Conservation (phyloP, 2,113 vertebrate species). For the Rhodinocichla rosea region DNA sequence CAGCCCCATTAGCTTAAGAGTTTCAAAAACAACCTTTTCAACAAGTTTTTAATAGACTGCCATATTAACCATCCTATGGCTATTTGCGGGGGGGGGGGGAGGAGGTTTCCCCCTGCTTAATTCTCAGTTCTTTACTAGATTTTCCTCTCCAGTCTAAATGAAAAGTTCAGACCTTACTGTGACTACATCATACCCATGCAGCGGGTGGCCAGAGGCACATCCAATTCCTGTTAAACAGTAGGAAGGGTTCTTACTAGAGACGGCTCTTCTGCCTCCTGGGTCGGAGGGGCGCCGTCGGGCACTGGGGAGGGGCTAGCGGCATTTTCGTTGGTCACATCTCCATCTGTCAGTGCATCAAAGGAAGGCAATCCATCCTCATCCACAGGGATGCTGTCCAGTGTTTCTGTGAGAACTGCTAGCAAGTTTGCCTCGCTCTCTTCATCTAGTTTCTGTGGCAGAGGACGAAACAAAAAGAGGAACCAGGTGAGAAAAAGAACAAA, state of each 20-base stretch:
- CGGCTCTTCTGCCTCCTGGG: constrained; percentile 95
- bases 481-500: background rate
- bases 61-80: background rate
- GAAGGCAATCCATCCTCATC: constrained; percentile 99
- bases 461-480: background rate
- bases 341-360: constrained; percentile 97
- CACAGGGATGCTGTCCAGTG: constrained; percentile 98
- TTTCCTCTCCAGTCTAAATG: constrained; percentile 56
- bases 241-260: constrained; percentile 92
- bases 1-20: background rate
- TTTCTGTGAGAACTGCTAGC: constrained; percentile 98
- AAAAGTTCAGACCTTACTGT: constrained; percentile 70
- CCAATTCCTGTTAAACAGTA: constrained; percentile 76
- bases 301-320: constrained; percentile 91
- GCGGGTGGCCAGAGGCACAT: constrained; percentile 73
- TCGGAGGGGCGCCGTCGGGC: constrained; percentile 88
- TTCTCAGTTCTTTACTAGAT: background rate
- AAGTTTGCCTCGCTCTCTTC: constrained; percentile 99
- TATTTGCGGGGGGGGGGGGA: background rate
- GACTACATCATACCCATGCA: constrained; percentile 75
- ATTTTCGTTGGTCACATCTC: constrained; percentile 97
- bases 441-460: constrained; percentile 92
- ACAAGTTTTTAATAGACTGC: background rate
- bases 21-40: constrained; percentile 6
- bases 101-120: accelerated